Base-by-base conservation (phyloP, 2,888 invertebrate genomes). In the Harpalus rufipes region DNA sequence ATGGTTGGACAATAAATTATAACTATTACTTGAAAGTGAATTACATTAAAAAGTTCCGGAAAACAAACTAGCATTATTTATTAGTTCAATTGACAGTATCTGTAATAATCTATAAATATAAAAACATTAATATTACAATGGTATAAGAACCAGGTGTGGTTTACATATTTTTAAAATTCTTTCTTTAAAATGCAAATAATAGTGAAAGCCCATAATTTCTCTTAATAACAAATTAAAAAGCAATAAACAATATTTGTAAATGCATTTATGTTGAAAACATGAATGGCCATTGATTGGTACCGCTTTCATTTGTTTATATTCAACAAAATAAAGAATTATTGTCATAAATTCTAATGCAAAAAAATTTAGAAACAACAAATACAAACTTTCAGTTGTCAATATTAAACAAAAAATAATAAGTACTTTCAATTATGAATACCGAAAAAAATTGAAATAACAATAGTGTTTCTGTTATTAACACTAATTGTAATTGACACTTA, bases 131-230 rank as follows among this genome's bases (percentile, higher is more conserved):
- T 68, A 68, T 59, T 25, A 21, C 21, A 39, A 72, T 41, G 14
- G 12, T 1, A 44, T 21, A 74, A 74, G 6, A 74, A 74, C 10
- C 74, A 51, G 74, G 12, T 74, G 32, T 68, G 68, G 68, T 74
- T 74, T 72, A 72, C 16, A 10, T 51, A 51, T 6, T 51, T 51
- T 44, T 7, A 16, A 74, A 74, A 16, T 74, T 74, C 18, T 51
- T 74, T 74, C 18, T 16, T 74, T 74, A 44, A 51, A 74, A 74
- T 74, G 51, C 44, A 74, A 74, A 74, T 74, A 51, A 51, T 74
- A 74, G 74, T 74, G 74, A 74, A 74, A 74, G 74, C 74, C 51
- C 0, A 74, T 74, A 74, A 51, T 74, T 74, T 74, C 74, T 51
- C 74, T 39, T 68, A 68, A 68, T 68, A 68, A 68, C n/a, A 68